Conservation (phyloP, 2,888 invertebrate species). For the Morinoia aosen region DNA sequence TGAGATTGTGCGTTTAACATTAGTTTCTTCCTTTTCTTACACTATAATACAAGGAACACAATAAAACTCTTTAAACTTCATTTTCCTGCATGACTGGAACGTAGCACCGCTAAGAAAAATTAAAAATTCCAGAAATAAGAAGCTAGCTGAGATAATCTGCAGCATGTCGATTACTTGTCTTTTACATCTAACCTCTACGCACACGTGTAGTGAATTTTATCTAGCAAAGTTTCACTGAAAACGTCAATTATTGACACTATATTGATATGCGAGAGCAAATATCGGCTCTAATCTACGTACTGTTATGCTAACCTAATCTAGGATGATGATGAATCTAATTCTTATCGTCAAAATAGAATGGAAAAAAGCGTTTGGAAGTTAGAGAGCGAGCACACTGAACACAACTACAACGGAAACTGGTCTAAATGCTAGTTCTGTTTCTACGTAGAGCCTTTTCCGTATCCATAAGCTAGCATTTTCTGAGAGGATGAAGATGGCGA, state of each 20-base stretch:
- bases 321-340: neutral
- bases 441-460: neutral
- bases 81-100: constrained; percentile 44
- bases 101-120: constrained; percentile 38
- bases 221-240: neutral
- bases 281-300: constrained; percentile 19
- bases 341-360: constrained; percentile 43
- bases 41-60: constrained; percentile 47
- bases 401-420: constrained; percentile 33
- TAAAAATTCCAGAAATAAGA: neutral
- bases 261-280: constrained; percentile 43
- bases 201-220: neutral
- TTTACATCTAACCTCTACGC: neutral
- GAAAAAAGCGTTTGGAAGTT: constrained; percentile 36
- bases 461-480: neutral
- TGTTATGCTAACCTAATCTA: neutral
- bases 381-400: constrained; percentile 35
- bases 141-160: neutral
- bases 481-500: neutral
- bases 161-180: neutral
- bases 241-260: constrained; percentile 18
- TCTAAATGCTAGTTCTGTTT: neutral
- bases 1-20: constrained; percentile 43
- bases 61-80: neutral
- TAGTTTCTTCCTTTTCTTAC: neutral